Evolutionary conservation across 2,113 vertebrate species (phyloP).

Genomic region (Pardalotus punctatus): DNA sequence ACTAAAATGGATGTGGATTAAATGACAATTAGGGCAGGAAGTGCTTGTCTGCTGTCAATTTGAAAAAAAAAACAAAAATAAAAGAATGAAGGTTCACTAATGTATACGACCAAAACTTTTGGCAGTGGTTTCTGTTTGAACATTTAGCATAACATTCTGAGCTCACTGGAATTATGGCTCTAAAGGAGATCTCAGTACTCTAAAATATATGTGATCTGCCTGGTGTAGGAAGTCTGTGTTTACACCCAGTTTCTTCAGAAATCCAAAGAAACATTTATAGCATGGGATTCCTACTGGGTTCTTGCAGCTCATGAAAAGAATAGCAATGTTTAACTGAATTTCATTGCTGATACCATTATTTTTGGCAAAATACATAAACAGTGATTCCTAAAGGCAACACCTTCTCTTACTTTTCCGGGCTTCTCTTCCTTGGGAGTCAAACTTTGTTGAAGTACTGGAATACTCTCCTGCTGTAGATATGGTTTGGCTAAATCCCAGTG

Average conservation of each 20-base stretch:
- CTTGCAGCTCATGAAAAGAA: not conserved
- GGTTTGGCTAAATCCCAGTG: not conserved
- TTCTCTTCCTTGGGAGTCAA: not conserved
- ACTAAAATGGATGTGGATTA: not conserved
- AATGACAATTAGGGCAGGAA: not conserved
- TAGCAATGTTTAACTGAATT: not conserved
- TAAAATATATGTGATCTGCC: not conserved
- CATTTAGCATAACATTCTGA: not conserved
- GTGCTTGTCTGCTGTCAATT: not conserved
- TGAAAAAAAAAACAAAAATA: not conserved
- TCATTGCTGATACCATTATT: not conserved
- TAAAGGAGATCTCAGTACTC: not conserved
- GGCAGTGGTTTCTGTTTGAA: not conserved
- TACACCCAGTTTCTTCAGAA: not conserved
- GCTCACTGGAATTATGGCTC: not conserved
- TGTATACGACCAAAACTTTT: not conserved
- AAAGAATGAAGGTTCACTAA: not conserved
- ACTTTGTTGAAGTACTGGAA: not conserved
- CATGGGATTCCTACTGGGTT: not conserved
- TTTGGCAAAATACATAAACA: not conserved
- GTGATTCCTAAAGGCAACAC: not conserved
- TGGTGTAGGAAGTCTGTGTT: not conserved
- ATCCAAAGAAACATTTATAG: not conserved
- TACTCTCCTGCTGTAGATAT: not conserved
- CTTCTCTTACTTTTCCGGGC: not conserved